Evolutionary conservation across 2,797 vertebrate genomes (phyloP), one percentile per base, ranked within the genome.

Genomic region (Poeciliopsis turneri): DNA sequence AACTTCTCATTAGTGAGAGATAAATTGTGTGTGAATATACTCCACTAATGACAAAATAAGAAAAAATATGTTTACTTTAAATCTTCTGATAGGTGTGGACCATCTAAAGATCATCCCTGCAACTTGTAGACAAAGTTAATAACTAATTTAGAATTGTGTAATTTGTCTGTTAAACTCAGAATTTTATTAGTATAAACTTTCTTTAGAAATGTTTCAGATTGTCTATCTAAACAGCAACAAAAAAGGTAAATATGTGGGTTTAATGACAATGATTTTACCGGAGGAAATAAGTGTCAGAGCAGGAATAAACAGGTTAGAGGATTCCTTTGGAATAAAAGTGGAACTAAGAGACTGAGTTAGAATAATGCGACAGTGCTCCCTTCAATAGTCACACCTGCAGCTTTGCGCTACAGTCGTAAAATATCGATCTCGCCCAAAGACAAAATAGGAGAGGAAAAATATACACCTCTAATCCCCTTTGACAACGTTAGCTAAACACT

Each of bases 321-420:
- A 68, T 41, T 10, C 36, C 36, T 45, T n/a, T 23, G 25, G 23
- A 23, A 68, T 68, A 43, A 41, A 68, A 68, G 20, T 68, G 64
- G 20, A 43, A 68, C 20, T 41, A 41, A 41, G 2, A 41, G 36
- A 25, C 9, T 20, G 16, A 16, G 28, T 39, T 39, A 25, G 36
- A 77, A 84, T 86, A 91, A 92, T 92, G 90, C 91, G 90, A 89
- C 91, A 88, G 75, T 1, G 73, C 82, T 45, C 72, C 43, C 36
- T 9, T 12, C 82, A 77, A 75, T 82, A 41, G 0, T 15, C 36
- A 10, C 18, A 16, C 18, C 64, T 55, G 0, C 45, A 28, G 20
- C 75, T 66, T 33, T 33, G 69, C 2, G 57, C 45, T 41, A 57
- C 5, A 16, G 76, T 45, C 57, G 2, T 45, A 25, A 2, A 46